Evolutionary conservation across 1,140 invertebrate species (phyloP).

Genomic region (Euwallacea fornicatus): DNA sequence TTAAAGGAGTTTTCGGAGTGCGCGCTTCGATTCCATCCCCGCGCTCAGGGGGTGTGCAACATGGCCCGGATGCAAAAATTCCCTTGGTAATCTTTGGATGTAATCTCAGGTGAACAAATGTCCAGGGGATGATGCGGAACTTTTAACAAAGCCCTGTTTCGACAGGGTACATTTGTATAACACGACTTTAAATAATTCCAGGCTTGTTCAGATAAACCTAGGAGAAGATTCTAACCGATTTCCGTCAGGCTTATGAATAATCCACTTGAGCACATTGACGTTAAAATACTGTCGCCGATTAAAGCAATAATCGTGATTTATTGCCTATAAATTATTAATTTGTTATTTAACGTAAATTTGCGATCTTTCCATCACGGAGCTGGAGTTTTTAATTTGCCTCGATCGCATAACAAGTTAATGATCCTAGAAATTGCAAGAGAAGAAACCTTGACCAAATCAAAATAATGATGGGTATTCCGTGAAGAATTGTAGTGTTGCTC

Average conservation of each 20-base stretch:
- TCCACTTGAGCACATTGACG: neutral
- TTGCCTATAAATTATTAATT: constrained; percentile 3
- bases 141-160: neutral
- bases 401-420: too few species aligned
- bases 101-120: constrained; percentile 8
- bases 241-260: neutral
- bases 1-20: too few species aligned
- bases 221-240: neutral
- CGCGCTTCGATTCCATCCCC: too few species aligned
- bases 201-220: neutral
- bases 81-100: too few species aligned
- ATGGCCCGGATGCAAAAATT: too few species aligned
- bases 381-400: too few species aligned
- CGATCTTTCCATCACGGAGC: too few species aligned
- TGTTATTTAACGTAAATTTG: neutral
- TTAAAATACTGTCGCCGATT: neutral
- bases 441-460: too few species aligned
- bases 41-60: too few species aligned
- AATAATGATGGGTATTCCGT: too few species aligned
- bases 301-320: constrained; percentile 3
- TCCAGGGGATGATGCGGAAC: neutral
- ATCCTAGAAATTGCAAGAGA: too few species aligned
- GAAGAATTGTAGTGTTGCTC: too few species aligned
- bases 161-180: constrained; percentile 7
- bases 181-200: constrained; percentile 14